These are phyloP conservation scores for Physocephala rufipes DNA, from an alignment of 2,888 invertebrate genomes.

Conservation along the genomic window DNA sequence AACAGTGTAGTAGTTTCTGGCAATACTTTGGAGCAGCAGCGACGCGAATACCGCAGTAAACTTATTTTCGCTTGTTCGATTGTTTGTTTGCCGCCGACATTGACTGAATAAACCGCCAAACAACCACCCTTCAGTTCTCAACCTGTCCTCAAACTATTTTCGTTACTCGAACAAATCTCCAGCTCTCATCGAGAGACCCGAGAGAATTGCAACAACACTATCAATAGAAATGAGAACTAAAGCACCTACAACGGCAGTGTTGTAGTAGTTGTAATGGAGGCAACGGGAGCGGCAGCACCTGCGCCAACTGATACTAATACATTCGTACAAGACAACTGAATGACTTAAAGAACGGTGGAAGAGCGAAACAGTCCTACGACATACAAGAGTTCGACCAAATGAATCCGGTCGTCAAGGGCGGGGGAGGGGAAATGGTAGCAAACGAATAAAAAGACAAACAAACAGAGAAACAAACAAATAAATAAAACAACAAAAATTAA, in stretches of 20 bases:
- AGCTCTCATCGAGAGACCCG: not conserved
- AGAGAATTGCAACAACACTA: not conserved
- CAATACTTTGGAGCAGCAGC: no score
- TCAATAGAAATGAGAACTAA: not conserved
- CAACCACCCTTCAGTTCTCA: not conserved
- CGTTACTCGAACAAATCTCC: not conserved
- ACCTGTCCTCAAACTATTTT: not conserved
- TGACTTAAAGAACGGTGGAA: not conserved
- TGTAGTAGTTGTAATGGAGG: conserved; percentile 44
- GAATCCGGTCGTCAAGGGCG: conserved; percentile 4
- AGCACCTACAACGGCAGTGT: not conserved
- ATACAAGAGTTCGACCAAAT: conserved; percentile 13
- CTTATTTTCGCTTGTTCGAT: conserved; percentile 24
- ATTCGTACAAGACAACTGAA: not conserved
- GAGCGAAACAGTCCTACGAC: not conserved
- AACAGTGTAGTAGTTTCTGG: no score
- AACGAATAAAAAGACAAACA: conserved; percentile 17
- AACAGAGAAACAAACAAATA: not conserved
- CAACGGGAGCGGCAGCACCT: conserved; percentile 49
- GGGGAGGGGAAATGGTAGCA: not conserved
- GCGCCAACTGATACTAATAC: conserved; percentile 40
- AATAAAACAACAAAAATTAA: conserved; percentile 1
- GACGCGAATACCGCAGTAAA: conserved; percentile 29
- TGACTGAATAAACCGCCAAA: not conserved
- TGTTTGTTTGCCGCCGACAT: not conserved